A percentile compares a stretch with the other conserved stretches of the same genome.
Evolutionary conservation across 64 coral and sea anemone genomes (phyloP).

Genomic region (Montipora capricornis): DNA sequence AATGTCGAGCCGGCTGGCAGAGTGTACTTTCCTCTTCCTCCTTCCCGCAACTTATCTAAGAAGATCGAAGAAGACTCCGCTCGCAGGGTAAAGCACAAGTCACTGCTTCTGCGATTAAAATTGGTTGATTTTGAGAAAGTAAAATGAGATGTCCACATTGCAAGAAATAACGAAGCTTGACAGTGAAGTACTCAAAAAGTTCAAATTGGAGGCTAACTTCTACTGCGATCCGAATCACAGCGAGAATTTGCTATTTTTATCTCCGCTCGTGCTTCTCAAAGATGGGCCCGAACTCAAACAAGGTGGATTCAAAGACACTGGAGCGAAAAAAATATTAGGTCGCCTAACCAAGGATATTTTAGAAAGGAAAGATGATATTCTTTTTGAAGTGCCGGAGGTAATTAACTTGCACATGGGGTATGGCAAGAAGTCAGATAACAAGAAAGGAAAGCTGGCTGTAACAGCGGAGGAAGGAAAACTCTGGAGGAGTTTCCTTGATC

Average conservation of each 20-base stretch:
- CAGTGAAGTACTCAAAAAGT: neutral
- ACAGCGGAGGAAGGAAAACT: neutral
- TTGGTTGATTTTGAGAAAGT: too few relatives aligned
- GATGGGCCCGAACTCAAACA: constrained; percentile 4
- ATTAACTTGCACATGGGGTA: constrained; percentile 44
- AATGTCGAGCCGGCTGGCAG: too few relatives aligned
- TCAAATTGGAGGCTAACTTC: constrained; percentile 45
- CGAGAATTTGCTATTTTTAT: constrained; percentile 61
- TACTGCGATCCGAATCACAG: constrained; percentile 15
- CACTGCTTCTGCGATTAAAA: too few relatives aligned
- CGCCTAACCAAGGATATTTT: constrained; percentile 50
- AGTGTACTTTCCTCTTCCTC: too few relatives aligned
- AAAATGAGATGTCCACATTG: constrained; percentile 36
- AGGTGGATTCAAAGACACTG: constrained; percentile 35
- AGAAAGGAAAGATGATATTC: neutral
- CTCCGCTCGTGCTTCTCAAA: constrained; percentile 38
- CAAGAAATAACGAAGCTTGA: constrained; percentile 21
- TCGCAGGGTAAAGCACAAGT: too few relatives aligned
- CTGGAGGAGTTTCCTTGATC: constrained; percentile 12
- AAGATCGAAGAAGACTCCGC: too few relatives aligned
- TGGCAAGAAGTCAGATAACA: constrained; percentile 20
- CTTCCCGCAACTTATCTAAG: too few relatives aligned
- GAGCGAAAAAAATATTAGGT: constrained; percentile 44
- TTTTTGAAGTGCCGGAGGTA: constrained; percentile 46
- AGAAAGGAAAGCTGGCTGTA: constrained; percentile 33